Percentiles rank a stretch among this genome's conserved stretches.
Evolutionary conservation across 1,140 invertebrate species (phyloP).

Genomic region (Drosophila bifasciata): DNA sequence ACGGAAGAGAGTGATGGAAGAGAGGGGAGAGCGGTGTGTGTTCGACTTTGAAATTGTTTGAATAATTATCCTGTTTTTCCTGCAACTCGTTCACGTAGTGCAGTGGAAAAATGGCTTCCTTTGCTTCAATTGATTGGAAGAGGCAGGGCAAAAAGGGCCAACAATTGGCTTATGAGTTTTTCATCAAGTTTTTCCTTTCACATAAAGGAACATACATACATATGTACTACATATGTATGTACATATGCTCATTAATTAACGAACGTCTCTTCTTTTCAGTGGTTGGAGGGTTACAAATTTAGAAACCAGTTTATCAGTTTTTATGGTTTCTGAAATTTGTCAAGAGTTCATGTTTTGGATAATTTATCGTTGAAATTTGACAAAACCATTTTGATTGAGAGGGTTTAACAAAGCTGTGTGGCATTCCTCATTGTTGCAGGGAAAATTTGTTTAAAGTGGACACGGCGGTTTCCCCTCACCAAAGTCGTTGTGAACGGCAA

Average conservation of each 20-base stretch:
- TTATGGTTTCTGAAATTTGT: conserved; percentile 19
- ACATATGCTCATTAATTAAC: conserved; percentile 9
- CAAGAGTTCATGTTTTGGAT: background rate
- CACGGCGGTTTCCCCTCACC: background rate
- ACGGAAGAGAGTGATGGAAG: no score
- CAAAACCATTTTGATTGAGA: background rate
- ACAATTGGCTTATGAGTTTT: conserved; percentile 56
- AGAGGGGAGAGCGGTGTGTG: conserved; percentile 12
- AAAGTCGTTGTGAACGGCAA: background rate
- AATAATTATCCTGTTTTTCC: conserved; percentile 75
- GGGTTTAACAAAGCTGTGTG: no score
- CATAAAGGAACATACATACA: background rate
- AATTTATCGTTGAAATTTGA: conserved; percentile 1
- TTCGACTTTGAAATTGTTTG: conserved; percentile 78
- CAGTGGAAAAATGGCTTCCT: no score
- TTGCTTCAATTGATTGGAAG: background rate
- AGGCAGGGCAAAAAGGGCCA: conserved; percentile 1
- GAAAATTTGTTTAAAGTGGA: no score
- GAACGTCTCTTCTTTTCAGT: background rate
- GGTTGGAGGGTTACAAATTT: background rate
- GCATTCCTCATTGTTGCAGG: no score
- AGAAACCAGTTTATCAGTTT: background rate
- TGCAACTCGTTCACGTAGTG: background rate
- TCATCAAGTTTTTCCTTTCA: conserved; percentile 27
- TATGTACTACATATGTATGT: background rate